Evolutionary conservation across 1,140 invertebrate genomes (phyloP).

Genomic region (Tenebrio molitor): DNA sequence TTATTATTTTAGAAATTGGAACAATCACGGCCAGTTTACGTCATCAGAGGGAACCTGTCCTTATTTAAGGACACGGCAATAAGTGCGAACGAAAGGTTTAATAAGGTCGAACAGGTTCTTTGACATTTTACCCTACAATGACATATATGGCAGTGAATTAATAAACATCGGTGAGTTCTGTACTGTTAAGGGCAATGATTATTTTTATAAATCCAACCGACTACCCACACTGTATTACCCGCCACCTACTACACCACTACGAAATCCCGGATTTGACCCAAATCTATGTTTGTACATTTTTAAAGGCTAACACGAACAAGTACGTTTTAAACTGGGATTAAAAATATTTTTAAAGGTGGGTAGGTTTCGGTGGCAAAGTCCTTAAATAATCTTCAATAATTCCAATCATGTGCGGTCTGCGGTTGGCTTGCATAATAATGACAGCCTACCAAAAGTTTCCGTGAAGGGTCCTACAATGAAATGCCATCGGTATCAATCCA

Average conservation of each 20-base stretch:
- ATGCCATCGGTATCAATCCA: neutral
- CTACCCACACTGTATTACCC: conserved; percentile 1
- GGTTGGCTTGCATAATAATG: conserved; percentile 4
- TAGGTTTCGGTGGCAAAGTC: too few species aligned
- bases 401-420: neutral
- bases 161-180: neutral
- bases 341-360: too few species aligned
- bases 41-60: neutral
- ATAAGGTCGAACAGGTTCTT: neutral
- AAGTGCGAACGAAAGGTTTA: neutral
- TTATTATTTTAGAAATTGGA: neutral
- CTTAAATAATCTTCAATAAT: neutral
- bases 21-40: neutral
- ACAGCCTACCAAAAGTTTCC: neutral
- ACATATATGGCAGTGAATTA: neutral
- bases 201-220: conserved; percentile 16
- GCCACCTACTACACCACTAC: neutral
- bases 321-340: neutral
- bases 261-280: too few species aligned
- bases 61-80: conserved; percentile 2
- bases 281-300: too few species aligned
- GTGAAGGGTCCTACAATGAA: neutral
- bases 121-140: conserved; percentile 14
- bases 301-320: too few species aligned
- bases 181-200: neutral